Base-by-base conservation (phyloP, 2,113 vertebrate genomes). In the Nettapus auritus region DNA sequence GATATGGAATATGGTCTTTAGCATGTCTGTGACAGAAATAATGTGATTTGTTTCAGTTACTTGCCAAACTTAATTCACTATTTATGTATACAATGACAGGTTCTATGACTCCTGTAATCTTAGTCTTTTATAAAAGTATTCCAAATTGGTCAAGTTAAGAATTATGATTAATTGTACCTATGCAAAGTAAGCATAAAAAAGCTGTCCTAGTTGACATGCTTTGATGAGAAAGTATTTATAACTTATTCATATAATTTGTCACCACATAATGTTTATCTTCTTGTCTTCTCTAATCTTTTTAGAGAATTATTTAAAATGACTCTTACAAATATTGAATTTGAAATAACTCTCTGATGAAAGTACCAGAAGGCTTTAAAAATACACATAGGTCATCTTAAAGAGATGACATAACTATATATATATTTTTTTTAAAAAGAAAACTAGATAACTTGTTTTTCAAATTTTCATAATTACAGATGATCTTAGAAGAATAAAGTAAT, bases 1-100 rank as follows among this genome's bases (percentile, higher is more conserved):
- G 18, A 11, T 36, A 0, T 13, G 36, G 19, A 52, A 14, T 21
- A 21, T 1, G 50, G 9, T 1, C 15, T 22, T 36, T 17, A 29
- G 26, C 23, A 16, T 2, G 1, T 31, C 22, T 52, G 25, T 64
- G 38, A 33, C 23, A 59, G 42, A 29, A 67, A 38, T 14, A 38
- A 8, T 83, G 78, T 40, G 7, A 0, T 17, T 4, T 34, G 17
- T 5, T 29, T 40, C 16, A 46, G 21, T 26, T 59, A 48, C 66
- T 74, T 62, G 25, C 73, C 77, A 62, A 48, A 81, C 1, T 1
- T 14, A 46, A 36, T 22, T 15, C 44, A 44, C n/a, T 57, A 0
- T 36, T 68, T 25, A 33, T 11, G 13, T 31, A 62, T 56, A 29
- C 13, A 69, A 13, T 19, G 31, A 28, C 55, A 59, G 18, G 33